phyloP scores from a whole-genome alignment of 1,140 invertebrate species.

The Catajapyx aquilonaris region DNA sequence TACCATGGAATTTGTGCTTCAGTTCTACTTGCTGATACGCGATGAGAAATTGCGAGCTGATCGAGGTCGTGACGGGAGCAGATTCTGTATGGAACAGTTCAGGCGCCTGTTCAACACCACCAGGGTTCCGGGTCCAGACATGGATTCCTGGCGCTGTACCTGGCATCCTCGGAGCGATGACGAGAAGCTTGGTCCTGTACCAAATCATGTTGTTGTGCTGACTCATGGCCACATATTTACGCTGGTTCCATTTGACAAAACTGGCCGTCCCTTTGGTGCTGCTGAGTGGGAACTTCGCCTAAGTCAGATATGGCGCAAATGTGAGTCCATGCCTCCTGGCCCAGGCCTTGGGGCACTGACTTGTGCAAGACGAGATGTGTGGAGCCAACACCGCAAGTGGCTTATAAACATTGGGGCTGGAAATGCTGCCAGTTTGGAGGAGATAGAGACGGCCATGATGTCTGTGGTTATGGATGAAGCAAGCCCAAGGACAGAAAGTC shows the following conservation, averaged over 20 bases:
- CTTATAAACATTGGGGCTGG: neutral
- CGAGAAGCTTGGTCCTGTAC: too few species aligned
- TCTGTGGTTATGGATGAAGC: neutral
- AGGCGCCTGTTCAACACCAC: neutral
- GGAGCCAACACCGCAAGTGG: neutral
- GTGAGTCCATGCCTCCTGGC: neutral
- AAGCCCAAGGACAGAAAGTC: neutral
- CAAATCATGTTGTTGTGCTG: neutral
- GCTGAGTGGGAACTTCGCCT: neutral
- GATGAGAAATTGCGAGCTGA: neutral
- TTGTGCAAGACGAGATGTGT: neutral
- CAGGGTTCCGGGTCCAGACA: neutral
- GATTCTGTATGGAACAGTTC: neutral
- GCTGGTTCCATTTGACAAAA: neutral
- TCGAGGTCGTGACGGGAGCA: neutral
- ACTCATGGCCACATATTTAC: neutral
- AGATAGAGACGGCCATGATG: neutral
- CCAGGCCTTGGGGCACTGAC: neutral
- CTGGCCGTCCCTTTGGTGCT: neutral
- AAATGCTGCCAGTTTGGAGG: neutral
- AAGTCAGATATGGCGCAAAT: neutral
- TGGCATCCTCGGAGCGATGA: too few species aligned
- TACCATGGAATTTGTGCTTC: neutral
- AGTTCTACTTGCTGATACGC: neutral
- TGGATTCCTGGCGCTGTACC: too few species aligned